Conservation (phyloP, 2,888 invertebrate species). For the Acanthosepion pharaonis region DNA sequence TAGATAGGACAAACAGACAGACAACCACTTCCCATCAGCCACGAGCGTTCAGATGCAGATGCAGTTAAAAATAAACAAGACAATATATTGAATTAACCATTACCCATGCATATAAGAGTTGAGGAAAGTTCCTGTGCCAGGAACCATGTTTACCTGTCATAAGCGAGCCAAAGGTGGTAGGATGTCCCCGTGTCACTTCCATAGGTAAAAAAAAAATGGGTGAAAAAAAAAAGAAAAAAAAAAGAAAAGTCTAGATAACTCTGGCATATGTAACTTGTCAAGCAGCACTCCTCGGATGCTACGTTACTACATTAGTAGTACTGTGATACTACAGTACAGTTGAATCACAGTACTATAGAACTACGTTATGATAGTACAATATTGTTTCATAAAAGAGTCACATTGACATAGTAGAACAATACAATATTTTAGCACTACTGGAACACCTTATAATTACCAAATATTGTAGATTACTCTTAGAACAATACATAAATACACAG, state of each 20-base stretch:
- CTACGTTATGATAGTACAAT: neutral
- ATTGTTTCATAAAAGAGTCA: neutral
- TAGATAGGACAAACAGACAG: neutral
- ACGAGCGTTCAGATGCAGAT: conserved; percentile 33
- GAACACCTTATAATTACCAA: neutral
- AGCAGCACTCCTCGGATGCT: neutral
- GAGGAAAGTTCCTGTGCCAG: neutral
- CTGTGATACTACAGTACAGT: neutral
- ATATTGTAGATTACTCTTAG: neutral
- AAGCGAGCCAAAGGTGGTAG: conserved; percentile 44
- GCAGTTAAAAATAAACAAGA: neutral
- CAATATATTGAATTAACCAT: neutral
- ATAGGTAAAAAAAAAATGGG: conserved; percentile 34
- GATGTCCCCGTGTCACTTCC: conserved; percentile 43
- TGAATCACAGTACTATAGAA: neutral
- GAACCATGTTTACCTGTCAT: conserved; percentile 42
- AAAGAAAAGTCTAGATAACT: conserved; percentile 1
- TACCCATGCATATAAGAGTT: conserved; percentile 14
- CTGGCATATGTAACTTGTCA: neutral
- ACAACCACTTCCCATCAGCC: neutral
- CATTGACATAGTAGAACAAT: neutral
- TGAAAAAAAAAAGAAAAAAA: conserved; percentile 11
- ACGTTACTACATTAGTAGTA: neutral
- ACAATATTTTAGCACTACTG: neutral
- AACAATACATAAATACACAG: neutral